These are phyloP conservation scores for Leucoptera coffeella DNA, from an alignment of 2,888 invertebrate genomes.

Conservation along the genomic window DNA sequence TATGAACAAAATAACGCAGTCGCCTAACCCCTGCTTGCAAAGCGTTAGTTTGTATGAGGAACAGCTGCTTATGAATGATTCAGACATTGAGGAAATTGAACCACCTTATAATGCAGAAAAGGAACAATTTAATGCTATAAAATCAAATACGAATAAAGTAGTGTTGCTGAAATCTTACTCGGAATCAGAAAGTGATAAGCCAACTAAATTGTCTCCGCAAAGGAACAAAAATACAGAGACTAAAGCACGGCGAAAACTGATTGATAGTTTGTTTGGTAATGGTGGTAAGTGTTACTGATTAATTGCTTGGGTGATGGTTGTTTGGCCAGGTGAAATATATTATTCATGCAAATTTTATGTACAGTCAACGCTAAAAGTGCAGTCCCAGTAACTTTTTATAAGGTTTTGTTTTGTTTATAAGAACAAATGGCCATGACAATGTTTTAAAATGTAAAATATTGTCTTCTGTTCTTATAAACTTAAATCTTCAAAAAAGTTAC, in stretches of 20 bases:
- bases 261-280: constrained; percentile 32
- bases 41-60: constrained; percentile 28
- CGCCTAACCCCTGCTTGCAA: constrained; percentile 22
- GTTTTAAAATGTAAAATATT: too few species aligned
- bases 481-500: too few species aligned
- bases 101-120: background rate
- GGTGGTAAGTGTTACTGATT: constrained; percentile 25
- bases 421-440: too few species aligned
- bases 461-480: too few species aligned
- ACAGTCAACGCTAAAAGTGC: too few species aligned
- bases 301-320: constrained; percentile 3
- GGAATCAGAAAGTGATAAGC: constrained; percentile 13
- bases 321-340: background rate
- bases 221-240: too few species aligned
- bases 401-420: too few species aligned
- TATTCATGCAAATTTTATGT: too few species aligned
- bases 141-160: constrained; percentile 10
- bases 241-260: constrained; percentile 17
- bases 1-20: background rate
- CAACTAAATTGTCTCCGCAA: too few species aligned
- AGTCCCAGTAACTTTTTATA: too few species aligned
- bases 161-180: constrained; percentile 18
- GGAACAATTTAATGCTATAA: constrained; percentile 1
- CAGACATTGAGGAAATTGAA: constrained; percentile 14
- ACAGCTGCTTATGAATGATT: constrained; percentile 16